Base-by-base conservation (phyloP, 23 tunicate genomes). In the Diplosoma virens region DNA sequence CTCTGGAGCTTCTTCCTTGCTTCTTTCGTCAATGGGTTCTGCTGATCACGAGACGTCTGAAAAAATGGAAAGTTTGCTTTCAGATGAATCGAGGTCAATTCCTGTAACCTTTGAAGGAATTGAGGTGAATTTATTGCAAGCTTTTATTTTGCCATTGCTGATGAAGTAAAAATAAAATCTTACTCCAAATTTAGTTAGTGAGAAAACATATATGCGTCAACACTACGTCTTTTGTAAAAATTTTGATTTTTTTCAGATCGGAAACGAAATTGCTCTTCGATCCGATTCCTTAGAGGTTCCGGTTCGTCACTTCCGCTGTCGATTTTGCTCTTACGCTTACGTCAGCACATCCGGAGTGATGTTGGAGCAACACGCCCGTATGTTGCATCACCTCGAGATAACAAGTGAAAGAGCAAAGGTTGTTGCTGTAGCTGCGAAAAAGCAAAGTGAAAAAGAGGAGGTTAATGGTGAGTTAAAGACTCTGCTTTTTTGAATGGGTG, bases 271-370 rank as follows among this genome's bases (percentile, higher is more conserved):
- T 33, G 33, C 70, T 3, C 28, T 86, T 32, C 56, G 67, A 30
- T 75, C 52, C 31, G 89, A 84, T 23, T 47, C 84, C 0, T 37
- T 66, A 31, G 92, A 56, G 25, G 45, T 79, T 45, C 69, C 80
- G 45, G 82, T 79, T 58, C 71, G 33, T 55, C 92, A 86, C 28
- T 92, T 56, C 82, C 32, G 83, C 17, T 92, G 97, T 59, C 78
- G 79, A 3, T 92, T 92, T 70, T 92, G 97, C 52, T 73, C 79
- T 18, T 85, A 92, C 70, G 67, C 81, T 30, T 76, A 85, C 78
- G 83, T 85, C 4, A 78, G 81, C 53, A 69, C 84, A 31, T 74
- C 71, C 37, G 48, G 79, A 7, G 33, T 70, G 2, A 72, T 92
- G 41, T 50, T 92, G 87, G 97, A 92, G 53, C 79, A 85, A 37